Conservation (phyloP, 2,888 invertebrate genomes). For the Polyommatus iphigenia region DNA sequence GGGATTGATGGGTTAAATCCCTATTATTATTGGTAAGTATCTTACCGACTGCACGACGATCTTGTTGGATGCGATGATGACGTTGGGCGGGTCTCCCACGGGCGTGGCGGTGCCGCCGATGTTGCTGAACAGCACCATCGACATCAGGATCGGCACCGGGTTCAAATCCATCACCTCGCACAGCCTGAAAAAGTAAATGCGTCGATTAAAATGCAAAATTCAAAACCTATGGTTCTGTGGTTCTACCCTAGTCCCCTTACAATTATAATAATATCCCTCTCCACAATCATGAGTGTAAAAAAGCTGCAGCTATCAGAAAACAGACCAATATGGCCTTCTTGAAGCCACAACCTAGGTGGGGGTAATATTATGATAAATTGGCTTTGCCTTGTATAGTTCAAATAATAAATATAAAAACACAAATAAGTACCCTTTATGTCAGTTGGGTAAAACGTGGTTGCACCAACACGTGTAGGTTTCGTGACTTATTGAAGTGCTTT, state of each 20-base stretch:
- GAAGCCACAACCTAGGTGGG: no score
- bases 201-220: neutral
- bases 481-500: neutral
- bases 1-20: no score
- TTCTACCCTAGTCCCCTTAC: no score
- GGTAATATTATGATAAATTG: no score
- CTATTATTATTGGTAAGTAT: no score
- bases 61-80: conserved; percentile 91
- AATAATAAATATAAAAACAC: no score
- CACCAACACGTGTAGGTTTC: neutral
- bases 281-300: no score
- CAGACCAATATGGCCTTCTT: neutral
- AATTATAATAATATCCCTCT: no score
- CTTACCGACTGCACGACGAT: conserved; percentile 84
- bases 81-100: conserved; percentile 95
- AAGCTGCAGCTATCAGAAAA: neutral
- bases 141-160: conserved; percentile 91
- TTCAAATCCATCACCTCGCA: conserved; percentile 94
- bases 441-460: neutral
- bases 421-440: no score
- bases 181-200: conserved; percentile 73
- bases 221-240: no score
- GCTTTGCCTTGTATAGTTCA: no score
- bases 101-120: conserved; percentile 95
- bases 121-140: conserved; percentile 92